Evolutionary conservation across 2,888 invertebrate genomes (phyloP).

Genomic region (Drosophila rellima): DNA sequence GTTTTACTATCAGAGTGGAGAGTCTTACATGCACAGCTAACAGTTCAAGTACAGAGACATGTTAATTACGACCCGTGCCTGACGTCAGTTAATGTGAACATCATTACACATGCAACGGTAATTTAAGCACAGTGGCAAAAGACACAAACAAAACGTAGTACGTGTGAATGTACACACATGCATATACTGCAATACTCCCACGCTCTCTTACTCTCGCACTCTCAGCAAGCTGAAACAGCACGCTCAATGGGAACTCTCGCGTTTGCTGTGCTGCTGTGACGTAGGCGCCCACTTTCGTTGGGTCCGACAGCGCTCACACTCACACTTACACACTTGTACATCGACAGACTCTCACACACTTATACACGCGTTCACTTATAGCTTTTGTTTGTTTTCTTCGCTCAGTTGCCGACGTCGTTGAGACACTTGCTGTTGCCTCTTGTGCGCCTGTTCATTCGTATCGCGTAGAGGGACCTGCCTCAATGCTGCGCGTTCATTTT

Average conservation of each 20-base stretch:
- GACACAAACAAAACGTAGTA: conserved; percentile 25
- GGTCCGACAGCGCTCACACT: conserved; percentile 38
- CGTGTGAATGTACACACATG: conserved; percentile 7
- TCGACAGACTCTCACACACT: conserved; percentile 2
- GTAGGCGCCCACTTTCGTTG: conserved; percentile 60
- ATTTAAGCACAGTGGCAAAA: conserved; percentile 39
- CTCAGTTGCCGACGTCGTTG: conserved; percentile 38
- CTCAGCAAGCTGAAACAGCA: conserved; percentile 19
- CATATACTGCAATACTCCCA: conserved; percentile 53
- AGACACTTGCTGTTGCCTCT: conserved; percentile 48
- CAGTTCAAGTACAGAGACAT: conserved; percentile 38
- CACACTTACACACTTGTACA: conserved; percentile 19
- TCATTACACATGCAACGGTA: conserved; percentile 56
- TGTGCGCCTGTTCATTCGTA: conserved; percentile 79
- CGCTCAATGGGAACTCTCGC: conserved; percentile 19
- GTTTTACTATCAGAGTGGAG: not conserved
- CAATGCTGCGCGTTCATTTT: conserved; percentile 75
- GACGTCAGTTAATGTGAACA: conserved; percentile 61
- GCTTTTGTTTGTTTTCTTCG: conserved; percentile 39
- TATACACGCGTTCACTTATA: conserved; percentile 19
- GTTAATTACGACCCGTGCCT: conserved; percentile 63
- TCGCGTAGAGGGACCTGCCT: conserved; percentile 84
- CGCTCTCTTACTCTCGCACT: conserved; percentile 38
- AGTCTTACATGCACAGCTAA: conserved; percentile 25
- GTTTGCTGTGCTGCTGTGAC: conserved; percentile 54